These are phyloP conservation scores for Torymus aiolomorphi DNA, from an alignment of 2,888 invertebrate genomes.

Conservation along the genomic window DNA sequence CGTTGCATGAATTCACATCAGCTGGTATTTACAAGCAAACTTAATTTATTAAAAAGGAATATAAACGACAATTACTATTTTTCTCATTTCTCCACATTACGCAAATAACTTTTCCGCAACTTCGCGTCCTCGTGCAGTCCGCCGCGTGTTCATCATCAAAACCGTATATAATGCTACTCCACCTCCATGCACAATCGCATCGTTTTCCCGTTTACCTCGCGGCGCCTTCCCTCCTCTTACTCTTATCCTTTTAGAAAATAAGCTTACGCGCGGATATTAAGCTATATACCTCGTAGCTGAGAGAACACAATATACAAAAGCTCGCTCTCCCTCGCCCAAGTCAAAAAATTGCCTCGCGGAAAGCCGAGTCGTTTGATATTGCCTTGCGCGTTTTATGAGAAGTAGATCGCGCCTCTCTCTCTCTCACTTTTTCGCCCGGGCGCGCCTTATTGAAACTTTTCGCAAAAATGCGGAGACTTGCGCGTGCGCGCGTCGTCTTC, in stretches of 20 bases:
- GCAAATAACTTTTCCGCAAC: too few species aligned
- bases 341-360: not conserved
- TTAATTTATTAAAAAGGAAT: too few species aligned
- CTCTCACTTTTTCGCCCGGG: not conserved
- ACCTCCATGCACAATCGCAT: too few species aligned
- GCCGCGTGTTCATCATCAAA: not conserved
- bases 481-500: too few species aligned
- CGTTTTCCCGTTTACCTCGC: not conserved
- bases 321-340: not conserved
- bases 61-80: too few species aligned
- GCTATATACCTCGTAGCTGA: slow-evolving; percentile 5
- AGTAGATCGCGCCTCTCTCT: slow-evolving; percentile 25
- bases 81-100: too few species aligned
- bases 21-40: too few species aligned
- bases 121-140: not conserved
- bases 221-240: not conserved
- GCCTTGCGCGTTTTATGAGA: slow-evolving; percentile 39
- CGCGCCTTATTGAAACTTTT: slow-evolving; percentile 49
- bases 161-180: too few species aligned
- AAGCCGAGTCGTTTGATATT: slow-evolving; percentile 46
- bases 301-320: slow-evolving; percentile 28
- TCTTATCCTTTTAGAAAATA: slow-evolving; percentile 35
- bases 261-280: slow-evolving; percentile 37
- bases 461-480: slow-evolving; percentile 24
- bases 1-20: too few species aligned